Conservation (phyloP, 1,140 invertebrate genomes). For the Neodiprion pinetum region DNA sequence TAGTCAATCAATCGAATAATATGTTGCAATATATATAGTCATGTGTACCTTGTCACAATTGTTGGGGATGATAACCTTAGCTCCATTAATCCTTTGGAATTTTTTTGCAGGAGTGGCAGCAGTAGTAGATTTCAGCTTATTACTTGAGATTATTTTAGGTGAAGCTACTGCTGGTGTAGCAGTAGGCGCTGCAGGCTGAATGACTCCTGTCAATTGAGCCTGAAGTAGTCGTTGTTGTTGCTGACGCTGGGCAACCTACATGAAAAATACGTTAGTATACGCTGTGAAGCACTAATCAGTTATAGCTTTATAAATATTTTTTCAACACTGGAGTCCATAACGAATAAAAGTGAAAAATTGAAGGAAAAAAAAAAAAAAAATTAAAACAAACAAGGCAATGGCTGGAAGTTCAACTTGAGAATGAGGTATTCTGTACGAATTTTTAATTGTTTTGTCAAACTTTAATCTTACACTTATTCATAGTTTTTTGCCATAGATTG, state of each 20-base stretch:
- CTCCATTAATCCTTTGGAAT: conserved; percentile 59
- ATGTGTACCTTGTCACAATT: conserved; percentile 57
- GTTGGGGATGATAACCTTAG: conserved; percentile 58
- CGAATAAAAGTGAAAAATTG: no score
- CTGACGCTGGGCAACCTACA: conserved; percentile 69
- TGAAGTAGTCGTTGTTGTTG: conserved; percentile 67
- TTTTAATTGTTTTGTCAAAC: no score
- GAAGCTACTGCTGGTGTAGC: conserved; percentile 46
- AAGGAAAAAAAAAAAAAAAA: no score
- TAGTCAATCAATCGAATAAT: background rate
- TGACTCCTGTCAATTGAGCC: conserved; percentile 55
- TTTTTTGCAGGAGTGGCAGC: conserved; percentile 55
- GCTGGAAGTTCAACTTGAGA: no score
- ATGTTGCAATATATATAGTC: background rate
- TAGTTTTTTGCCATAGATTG: no score
- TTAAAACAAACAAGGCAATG: no score
- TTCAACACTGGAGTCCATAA: no score
- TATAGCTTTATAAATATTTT: no score
- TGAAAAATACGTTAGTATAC: background rate
- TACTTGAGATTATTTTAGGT: conserved; percentile 52
- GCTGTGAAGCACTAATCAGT: no score
- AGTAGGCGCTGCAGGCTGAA: conserved; percentile 55
- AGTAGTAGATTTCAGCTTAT: conserved; percentile 58
- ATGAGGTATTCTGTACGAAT: no score
- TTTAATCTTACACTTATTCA: no score